Conservation (phyloP, 2,113 vertebrate species). For the Boulengeromyrus knoepffleri region DNA sequence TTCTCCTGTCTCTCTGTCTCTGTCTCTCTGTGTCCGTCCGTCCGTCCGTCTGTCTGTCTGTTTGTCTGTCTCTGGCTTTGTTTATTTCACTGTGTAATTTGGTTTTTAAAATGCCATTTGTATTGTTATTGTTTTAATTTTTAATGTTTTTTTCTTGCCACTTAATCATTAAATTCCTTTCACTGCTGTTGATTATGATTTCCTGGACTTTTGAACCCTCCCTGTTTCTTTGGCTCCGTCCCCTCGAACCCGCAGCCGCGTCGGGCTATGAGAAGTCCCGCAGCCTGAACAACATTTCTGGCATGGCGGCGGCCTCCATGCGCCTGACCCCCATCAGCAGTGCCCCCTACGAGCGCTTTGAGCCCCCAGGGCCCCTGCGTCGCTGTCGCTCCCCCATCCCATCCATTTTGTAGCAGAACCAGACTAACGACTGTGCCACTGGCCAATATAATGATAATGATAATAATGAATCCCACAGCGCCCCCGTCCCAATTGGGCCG, state of each 20-base stretch:
- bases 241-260: conserved; percentile 31
- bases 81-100: conserved; percentile 34
- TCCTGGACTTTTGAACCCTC: not conserved
- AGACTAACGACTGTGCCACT: conserved; percentile 1
- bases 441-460: conserved; percentile 18
- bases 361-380: conserved; percentile 35
- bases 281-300: conserved; percentile 88
- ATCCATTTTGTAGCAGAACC: conserved; percentile 17
- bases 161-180: not conserved
- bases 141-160: conserved; percentile 7
- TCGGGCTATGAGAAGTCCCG: conserved; percentile 87
- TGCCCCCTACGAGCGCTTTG: conserved; percentile 50
- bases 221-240: conserved; percentile 26
- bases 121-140: not conserved
- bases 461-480: not conserved
- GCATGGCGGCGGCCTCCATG: conserved; percentile 72
- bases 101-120: not conserved
- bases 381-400: conserved; percentile 22
- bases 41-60: conserved; percentile 29
- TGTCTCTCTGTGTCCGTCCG: conserved; percentile 41
- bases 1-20: conserved; percentile 41
- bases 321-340: conserved; percentile 72
- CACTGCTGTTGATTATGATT: not conserved
- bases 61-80: conserved; percentile 28
- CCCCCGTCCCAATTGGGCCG: not conserved